Conservation (phyloP, 23 tunicate genomes). For the Clavelina lepadiformis region DNA sequence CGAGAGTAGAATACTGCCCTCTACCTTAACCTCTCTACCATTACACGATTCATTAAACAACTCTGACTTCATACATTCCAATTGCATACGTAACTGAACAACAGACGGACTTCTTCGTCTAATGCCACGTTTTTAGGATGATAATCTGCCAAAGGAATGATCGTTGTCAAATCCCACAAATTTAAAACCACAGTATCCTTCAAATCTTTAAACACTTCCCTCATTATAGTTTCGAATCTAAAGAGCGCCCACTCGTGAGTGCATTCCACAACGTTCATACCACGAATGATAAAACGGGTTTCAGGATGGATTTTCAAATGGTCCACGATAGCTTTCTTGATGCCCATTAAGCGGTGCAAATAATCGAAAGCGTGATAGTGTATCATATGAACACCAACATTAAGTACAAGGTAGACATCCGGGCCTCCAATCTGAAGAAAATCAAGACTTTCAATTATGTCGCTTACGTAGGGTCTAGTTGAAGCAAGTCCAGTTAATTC, state of each 20-base stretch:
- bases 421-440: constrained; percentile 10
- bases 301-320: constrained; percentile 1
- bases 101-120: neutral
- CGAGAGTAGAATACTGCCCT: too few relatives aligned
- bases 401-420: constrained; percentile 26
- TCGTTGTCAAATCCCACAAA: constrained; percentile 12
- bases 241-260: constrained; percentile 2
- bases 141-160: constrained; percentile 2
- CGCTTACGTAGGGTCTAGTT: constrained; percentile 38
- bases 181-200: constrained; percentile 8
- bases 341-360: constrained; percentile 14
- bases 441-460: neutral
- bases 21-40: too few relatives aligned
- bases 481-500: constrained; percentile 33
- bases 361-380: constrained; percentile 20
- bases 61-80: too few relatives aligned
- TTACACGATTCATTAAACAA: too few relatives aligned
- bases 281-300: constrained; percentile 14
- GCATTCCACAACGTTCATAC: constrained; percentile 6
- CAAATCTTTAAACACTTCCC: constrained; percentile 1
- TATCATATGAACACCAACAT: constrained; percentile 33
- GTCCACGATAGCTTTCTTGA: constrained; percentile 12
- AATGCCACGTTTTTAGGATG: constrained; percentile 5
- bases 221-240: constrained; percentile 4
- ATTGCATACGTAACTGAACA: constrained; percentile 4